Evolutionary conservation across 1,140 invertebrate genomes (phyloP).

Genomic region (Drosophila sucinea): DNA sequence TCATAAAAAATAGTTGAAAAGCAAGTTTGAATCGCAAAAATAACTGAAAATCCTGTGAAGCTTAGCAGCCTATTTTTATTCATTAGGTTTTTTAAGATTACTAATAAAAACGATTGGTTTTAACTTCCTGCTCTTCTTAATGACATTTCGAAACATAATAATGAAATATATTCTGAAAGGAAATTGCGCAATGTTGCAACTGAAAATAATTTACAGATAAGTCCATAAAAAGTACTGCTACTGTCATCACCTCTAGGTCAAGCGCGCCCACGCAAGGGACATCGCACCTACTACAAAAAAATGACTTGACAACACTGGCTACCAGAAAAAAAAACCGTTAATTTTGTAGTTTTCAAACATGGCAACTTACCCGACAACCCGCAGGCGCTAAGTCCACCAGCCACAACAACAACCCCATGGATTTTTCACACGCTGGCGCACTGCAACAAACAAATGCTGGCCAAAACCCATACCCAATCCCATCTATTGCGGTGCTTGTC

Average conservation of each 20-base stretch:
- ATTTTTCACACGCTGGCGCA: constrained; percentile 61
- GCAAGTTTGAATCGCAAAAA: too few species aligned
- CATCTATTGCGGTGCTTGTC: constrained; percentile 20
- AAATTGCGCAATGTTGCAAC: too few species aligned
- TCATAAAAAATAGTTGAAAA: too few species aligned
- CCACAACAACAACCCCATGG: constrained; percentile 46
- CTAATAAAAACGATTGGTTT: too few species aligned
- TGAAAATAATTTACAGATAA: too few species aligned
- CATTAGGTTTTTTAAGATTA: too few species aligned
- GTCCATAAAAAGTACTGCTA: not conserved
- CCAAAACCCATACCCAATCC: not conserved
- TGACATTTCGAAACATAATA: too few species aligned
- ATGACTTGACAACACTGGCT: constrained; percentile 5
- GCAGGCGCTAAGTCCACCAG: constrained; percentile 50
- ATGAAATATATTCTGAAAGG: too few species aligned
- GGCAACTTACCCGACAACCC: constrained; percentile 30
- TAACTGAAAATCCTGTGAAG: too few species aligned
- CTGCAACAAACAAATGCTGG: not conserved
- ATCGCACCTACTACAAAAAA: not conserved
- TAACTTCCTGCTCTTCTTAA: too few species aligned
- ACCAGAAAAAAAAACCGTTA: constrained; percentile 42
- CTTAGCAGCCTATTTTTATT: too few species aligned
- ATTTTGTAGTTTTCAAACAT: constrained; percentile 15
- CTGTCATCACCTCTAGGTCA: constrained; percentile 19
- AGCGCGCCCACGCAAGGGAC: constrained; percentile 42